Conservation (phyloP, 2,113 vertebrate species). For the Malurus elegans region DNA sequence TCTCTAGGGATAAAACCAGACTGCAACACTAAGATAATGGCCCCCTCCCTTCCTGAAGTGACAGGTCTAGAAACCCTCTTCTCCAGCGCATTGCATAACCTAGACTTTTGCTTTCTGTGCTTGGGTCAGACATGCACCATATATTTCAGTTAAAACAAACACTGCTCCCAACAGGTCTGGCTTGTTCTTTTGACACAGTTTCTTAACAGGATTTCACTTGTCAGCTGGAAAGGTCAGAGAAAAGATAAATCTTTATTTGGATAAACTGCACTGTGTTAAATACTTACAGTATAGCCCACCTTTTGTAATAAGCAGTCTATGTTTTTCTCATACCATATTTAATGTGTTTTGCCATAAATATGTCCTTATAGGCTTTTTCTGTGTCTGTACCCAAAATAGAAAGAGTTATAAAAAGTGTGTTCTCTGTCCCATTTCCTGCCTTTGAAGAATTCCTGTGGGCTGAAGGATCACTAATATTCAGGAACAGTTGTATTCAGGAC, state of each 20-base stretch:
- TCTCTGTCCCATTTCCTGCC: not conserved
- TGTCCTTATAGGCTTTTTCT: not conserved
- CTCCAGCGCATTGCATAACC: not conserved
- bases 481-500: not conserved
- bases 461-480: not conserved
- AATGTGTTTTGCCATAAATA: not conserved
- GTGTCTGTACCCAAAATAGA: not conserved
- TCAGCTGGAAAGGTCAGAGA: not conserved
- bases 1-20: not conserved
- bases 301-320: not conserved
- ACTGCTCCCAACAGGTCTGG: not conserved
- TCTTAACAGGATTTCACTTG: slow-evolving; percentile 3
- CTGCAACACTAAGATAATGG: not conserved
- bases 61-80: not conserved
- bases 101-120: not conserved
- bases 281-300: not conserved
- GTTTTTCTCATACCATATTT: not conserved
- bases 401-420: not conserved
- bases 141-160: not conserved
- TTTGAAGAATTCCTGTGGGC: not conserved
- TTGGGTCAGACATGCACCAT: not conserved
- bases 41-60: not conserved
- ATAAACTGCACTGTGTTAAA: not conserved
- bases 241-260: slow-evolving; percentile 19
- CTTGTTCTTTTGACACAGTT: slow-evolving; percentile 10